phyloP scores from a whole-genome alignment of 2,888 invertebrate species.

The Callyntrura guangdongensis region DNA sequence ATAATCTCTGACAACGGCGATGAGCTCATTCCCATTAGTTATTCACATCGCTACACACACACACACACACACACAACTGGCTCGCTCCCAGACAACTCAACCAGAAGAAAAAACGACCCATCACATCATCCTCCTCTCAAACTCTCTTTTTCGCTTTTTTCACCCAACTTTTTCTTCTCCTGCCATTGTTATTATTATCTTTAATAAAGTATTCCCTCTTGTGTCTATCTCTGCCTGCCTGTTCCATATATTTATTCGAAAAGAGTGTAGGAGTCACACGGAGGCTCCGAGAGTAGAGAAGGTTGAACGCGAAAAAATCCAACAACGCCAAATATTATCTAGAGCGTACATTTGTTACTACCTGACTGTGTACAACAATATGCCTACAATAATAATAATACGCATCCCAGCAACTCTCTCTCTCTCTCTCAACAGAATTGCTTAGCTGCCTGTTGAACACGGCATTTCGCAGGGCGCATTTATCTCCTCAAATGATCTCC shows the following conservation, averaged over 20 bases:
- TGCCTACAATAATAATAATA: no score
- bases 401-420: no score
- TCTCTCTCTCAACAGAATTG: no score
- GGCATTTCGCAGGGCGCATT: neutral
- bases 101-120: constrained; percentile 35
- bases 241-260: constrained; percentile 20
- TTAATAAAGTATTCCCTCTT: no score
- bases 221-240: no score
- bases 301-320: neutral
- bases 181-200: no score
- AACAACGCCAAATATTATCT: no score
- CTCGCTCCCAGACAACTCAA: no score
- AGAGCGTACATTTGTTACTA: no score
- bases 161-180: neutral
- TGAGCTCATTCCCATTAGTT: constrained; percentile 58
- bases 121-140: constrained; percentile 13
- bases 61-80: no score
- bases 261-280: constrained; percentile 17
- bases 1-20: neutral
- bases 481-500: constrained; percentile 43
- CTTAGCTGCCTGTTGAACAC: no score
- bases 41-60: constrained; percentile 23
- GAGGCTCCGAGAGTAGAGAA: neutral
- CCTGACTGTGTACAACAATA: no score
- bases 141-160: neutral